Percentiles rank a stretch among this genome's conserved stretches.
Conservation (phyloP, 1,140 invertebrate genomes). For the Drosophila pseudoananassae region DNA sequence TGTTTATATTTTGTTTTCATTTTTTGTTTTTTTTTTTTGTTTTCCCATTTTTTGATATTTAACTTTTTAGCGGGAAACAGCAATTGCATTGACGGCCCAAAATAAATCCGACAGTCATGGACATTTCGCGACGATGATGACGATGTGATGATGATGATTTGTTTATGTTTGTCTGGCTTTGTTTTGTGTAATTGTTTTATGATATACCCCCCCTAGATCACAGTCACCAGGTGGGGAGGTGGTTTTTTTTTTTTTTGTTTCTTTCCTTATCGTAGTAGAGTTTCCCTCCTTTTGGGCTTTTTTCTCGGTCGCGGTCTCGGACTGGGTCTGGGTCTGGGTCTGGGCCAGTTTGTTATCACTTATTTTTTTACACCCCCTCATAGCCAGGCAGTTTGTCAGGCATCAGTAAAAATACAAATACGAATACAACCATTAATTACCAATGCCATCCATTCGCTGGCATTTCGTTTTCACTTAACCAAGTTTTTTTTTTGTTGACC, state of each 20-base stretch:
- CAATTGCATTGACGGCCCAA: slow-evolving; percentile 27
- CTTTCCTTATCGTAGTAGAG: too few species aligned
- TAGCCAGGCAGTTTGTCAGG: background rate
- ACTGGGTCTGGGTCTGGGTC: slow-evolving; percentile 5
- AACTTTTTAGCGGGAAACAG: slow-evolving; percentile 8
- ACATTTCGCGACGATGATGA: background rate
- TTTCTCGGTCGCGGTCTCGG: slow-evolving; percentile 5
- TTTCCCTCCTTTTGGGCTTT: background rate
- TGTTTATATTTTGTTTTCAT: slow-evolving; percentile 5
- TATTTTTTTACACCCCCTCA: slow-evolving; percentile 17
- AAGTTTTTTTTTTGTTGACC: slow-evolving; percentile 16
- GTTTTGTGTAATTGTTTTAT: slow-evolving; percentile 19
- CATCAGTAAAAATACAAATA: background rate
- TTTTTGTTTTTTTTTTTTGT: too few species aligned
- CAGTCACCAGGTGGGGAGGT: background rate
- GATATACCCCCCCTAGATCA: slow-evolving; percentile 4
- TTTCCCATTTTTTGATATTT: slow-evolving; percentile 7
- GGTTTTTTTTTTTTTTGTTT: slow-evolving; percentile 8
- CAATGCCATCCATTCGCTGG: slow-evolving; percentile 3
- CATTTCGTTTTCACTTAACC: slow-evolving; percentile 3
- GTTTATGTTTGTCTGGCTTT: slow-evolving; percentile 42
- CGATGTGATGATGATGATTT: slow-evolving; percentile 25
- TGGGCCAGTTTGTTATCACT: slow-evolving; percentile 16
- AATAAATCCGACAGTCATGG: slow-evolving; percentile 57
- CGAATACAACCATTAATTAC: slow-evolving; percentile 1